phyloP scores from a whole-genome alignment of 2,797 vertebrate genomes.

The Aphelocoma californica region DNA sequence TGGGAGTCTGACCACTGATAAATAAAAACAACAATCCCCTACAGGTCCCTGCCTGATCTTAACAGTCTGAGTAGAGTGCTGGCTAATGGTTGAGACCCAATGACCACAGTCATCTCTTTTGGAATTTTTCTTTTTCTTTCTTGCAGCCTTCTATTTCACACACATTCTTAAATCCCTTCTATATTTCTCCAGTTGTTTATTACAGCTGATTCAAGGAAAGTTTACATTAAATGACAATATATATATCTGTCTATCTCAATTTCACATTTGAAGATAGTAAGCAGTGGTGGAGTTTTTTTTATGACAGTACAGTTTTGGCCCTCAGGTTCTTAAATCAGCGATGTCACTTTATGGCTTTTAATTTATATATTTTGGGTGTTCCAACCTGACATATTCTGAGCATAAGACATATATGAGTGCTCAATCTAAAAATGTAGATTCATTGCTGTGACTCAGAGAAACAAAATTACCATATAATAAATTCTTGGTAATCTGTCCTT shows the following conservation, averaged over 20 bases:
- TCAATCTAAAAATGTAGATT: constrained; percentile 57
- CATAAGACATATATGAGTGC: constrained; percentile 9
- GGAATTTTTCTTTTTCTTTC: background rate
- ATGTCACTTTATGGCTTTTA: constrained; percentile 50
- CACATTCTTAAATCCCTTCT: background rate
- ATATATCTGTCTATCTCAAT: background rate
- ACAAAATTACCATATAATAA: constrained; percentile 61
- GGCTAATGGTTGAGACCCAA: background rate
- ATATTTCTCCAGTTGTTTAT: background rate
- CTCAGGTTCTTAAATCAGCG: constrained; percentile 32
- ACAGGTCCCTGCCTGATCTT: background rate
- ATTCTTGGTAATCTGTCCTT: constrained; percentile 63
- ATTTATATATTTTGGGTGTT: constrained; percentile 42
- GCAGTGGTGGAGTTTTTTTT: background rate
- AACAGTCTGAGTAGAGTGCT: background rate
- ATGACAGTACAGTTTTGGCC: constrained; percentile 13
- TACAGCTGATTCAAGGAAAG: background rate
- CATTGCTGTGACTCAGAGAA: constrained; percentile 51
- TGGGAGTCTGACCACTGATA: background rate
- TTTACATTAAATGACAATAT: background rate
- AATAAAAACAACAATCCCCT: background rate
- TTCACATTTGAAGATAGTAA: background rate
- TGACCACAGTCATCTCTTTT: background rate
- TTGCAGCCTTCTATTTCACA: background rate
- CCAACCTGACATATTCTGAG: constrained; percentile 43